Conservation (phyloP, 2,797 vertebrate genomes). For the Manis crassicaudata region DNA sequence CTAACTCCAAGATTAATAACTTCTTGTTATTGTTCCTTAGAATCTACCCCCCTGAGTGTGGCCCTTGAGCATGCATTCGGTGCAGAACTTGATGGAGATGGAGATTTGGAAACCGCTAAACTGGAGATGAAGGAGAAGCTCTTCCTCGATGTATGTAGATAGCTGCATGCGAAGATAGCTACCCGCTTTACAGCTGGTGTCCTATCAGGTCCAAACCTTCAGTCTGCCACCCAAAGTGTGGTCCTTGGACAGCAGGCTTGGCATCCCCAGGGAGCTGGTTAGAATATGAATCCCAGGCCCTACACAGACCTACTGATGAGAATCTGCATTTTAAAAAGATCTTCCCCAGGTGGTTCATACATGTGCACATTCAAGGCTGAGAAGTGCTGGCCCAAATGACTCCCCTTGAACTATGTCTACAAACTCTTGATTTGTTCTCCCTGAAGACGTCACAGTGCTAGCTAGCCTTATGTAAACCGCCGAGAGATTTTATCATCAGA, state of each 20-base stretch:
- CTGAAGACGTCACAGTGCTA: neutral
- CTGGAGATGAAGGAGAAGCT: slow-evolving; percentile 78
- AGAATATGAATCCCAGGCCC: neutral
- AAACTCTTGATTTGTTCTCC: neutral
- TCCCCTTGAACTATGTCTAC: neutral
- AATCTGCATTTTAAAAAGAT: neutral
- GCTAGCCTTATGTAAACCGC: neutral
- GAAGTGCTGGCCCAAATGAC: accelerated
- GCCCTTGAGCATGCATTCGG: slow-evolving; percentile 59
- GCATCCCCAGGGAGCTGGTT: too few relatives aligned
- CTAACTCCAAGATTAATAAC: neutral
- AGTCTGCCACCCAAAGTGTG: neutral
- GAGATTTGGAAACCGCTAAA: slow-evolving; percentile 83
- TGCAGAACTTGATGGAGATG: slow-evolving; percentile 81
- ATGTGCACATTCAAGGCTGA: accelerated
- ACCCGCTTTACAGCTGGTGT: neutral
- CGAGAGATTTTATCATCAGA: neutral
- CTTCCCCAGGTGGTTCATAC: accelerated
- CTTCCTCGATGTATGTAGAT: slow-evolving; percentile 85
- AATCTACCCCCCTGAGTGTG: slow-evolving; percentile 42
- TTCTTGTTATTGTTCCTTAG: slow-evolving; percentile 48
- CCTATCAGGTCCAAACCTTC: neutral
- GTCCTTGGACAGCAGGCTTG: neutral
- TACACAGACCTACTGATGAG: neutral
- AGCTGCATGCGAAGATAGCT: neutral